Conservation (phyloP, 2,797 vertebrate genomes). For the Melanotaenia maccullochi region DNA sequence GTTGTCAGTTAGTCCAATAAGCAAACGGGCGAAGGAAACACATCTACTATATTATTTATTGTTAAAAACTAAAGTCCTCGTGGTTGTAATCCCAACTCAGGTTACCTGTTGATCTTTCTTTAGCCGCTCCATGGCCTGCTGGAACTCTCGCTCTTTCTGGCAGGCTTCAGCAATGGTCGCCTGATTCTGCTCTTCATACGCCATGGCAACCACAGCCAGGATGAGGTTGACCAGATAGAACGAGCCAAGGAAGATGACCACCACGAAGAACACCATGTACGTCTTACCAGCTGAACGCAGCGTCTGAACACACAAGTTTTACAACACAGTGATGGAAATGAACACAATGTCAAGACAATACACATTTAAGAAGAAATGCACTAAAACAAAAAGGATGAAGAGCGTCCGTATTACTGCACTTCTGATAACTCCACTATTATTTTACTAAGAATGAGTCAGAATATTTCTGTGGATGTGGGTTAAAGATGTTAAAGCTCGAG, state of each 20-base stretch:
- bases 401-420: too few relatives aligned
- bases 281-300: constrained; percentile 95
- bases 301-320: constrained; percentile 80
- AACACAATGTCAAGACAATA: background rate
- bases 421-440: too few relatives aligned
- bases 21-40: background rate
- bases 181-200: constrained; percentile 98
- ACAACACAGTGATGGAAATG: background rate
- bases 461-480: too few relatives aligned
- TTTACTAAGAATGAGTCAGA: too few relatives aligned
- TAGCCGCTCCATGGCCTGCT: constrained; percentile 92
- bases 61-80: background rate
- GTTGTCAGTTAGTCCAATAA: background rate
- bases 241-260: constrained; percentile 98
- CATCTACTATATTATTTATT: background rate
- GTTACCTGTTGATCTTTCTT: constrained; percentile 93
- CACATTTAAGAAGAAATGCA: background rate
- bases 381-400: background rate
- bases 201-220: constrained; percentile 98
- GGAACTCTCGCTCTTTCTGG: constrained; percentile 94
- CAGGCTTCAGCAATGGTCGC: constrained; percentile 95
- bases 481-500: too few relatives aligned
- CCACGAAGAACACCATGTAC: constrained; percentile 99
- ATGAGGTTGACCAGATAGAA: constrained; percentile 98
- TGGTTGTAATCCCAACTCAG: background rate